Conservation (phyloP, 1,140 invertebrate species). For the Drosophila pseudoobscura region DNA sequence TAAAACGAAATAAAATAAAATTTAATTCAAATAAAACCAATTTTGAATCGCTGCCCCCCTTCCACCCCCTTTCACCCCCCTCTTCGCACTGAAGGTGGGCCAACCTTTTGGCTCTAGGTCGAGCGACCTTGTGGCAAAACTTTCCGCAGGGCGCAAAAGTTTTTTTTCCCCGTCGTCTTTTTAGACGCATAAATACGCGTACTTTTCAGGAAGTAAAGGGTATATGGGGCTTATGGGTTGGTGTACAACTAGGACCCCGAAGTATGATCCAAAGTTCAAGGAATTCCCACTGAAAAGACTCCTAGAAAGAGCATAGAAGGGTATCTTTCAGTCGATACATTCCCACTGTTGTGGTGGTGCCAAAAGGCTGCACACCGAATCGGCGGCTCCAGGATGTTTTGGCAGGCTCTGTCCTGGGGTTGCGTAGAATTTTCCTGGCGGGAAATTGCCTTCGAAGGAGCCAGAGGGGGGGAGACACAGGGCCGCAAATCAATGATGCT, state of each 20-base stretch:
- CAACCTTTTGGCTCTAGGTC: constrained; percentile 58
- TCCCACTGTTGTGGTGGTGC: constrained; percentile 18
- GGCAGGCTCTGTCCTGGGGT: constrained; percentile 14
- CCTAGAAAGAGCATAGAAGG: too few species aligned
- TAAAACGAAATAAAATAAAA: constrained; percentile 78
- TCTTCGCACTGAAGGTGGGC: constrained; percentile 1
- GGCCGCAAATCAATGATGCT: constrained; percentile 55
- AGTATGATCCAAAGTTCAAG: too few species aligned
- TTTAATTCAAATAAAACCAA: constrained; percentile 82
- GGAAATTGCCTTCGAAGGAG: constrained; percentile 43
- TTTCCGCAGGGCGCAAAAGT: constrained; percentile 58
- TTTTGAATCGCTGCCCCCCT: constrained; percentile 40
- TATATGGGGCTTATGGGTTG: neutral
- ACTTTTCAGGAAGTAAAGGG: neutral
- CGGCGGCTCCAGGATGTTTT: constrained; percentile 47
- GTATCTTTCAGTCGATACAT: neutral
- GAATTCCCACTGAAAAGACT: too few species aligned
- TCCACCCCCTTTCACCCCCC: neutral
- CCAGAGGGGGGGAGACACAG: neutral
- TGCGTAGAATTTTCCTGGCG: constrained; percentile 6
- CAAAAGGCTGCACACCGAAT: constrained; percentile 53
- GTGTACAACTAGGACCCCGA: too few species aligned
- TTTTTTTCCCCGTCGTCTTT: constrained; percentile 25
- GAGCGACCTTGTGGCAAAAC: constrained; percentile 68
- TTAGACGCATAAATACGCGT: neutral